Evolutionary conservation across 2,888 invertebrate species (phyloP).

Genomic region (Aspidapion aeneum): DNA sequence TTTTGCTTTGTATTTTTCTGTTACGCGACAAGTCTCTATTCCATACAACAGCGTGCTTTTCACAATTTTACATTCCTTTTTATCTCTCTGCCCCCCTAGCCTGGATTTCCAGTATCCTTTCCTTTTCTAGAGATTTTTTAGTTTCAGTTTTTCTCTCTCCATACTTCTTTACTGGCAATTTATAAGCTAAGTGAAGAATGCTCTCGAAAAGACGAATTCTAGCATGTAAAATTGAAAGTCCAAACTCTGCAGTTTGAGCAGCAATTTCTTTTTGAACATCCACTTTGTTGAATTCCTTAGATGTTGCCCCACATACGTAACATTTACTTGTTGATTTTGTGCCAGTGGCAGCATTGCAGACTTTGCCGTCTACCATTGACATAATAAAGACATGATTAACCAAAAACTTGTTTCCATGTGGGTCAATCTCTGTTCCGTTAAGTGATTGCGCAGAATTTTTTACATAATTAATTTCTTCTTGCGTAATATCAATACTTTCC

Average conservation of each 20-base stretch:
- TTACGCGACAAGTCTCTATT: no score
- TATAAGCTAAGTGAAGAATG: constrained; percentile 6
- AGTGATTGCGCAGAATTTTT: background rate
- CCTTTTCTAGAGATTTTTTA: background rate
- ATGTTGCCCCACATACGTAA: background rate
- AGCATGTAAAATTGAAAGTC: constrained; percentile 2
- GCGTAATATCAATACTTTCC: constrained; percentile 2
- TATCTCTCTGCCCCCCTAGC: no score
- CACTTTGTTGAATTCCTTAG: constrained; percentile 1
- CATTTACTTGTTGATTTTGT: constrained; percentile 4
- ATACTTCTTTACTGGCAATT: background rate
- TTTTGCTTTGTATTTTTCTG: no score
- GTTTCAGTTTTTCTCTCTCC: background rate
- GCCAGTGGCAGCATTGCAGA: background rate
- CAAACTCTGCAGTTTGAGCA: background rate
- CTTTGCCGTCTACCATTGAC: background rate
- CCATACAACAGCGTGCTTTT: no score
- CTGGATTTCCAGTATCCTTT: background rate
- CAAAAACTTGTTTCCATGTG: background rate
- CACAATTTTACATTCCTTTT: no score
- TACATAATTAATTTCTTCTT: constrained; percentile 7
- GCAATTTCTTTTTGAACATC: background rate
- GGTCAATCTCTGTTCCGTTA: background rate
- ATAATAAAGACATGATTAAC: constrained; percentile 6
- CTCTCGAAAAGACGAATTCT: constrained; percentile 7